Evolutionary conservation across 2,797 vertebrate genomes (phyloP).

Genomic region (Manis pentadactyla): DNA sequence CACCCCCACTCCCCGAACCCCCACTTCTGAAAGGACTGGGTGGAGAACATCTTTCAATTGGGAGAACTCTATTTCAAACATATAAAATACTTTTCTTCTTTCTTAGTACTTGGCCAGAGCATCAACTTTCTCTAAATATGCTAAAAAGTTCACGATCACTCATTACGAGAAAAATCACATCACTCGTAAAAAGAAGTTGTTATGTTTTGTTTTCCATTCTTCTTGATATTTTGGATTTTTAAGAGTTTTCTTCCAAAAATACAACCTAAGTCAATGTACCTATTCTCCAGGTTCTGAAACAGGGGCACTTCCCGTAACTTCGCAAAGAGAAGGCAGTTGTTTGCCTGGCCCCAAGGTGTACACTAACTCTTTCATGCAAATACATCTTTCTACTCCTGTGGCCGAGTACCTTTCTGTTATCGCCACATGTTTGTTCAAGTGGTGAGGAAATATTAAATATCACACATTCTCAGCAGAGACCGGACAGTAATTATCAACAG

Average conservation of each 20-base stretch:
- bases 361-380: constrained; percentile 90
- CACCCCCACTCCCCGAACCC: background rate
- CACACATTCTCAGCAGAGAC: constrained; percentile 95
- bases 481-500: constrained; percentile 96
- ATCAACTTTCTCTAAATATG: constrained; percentile 51
- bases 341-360: constrained; percentile 87
- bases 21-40: background rate
- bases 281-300: constrained; percentile 75
- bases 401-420: constrained; percentile 96
- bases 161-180: constrained; percentile 64
- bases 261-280: constrained; percentile 68
- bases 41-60: background rate
- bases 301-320: constrained; percentile 73
- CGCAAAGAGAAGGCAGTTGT: constrained; percentile 77
- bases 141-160: background rate
- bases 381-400: constrained; percentile 94
- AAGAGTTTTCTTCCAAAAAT: constrained; percentile 70
- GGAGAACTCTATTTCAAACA: constrained; percentile 26
- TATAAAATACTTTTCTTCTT: constrained; percentile 55
- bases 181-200: constrained; percentile 40
- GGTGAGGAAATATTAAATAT: constrained; percentile 99
- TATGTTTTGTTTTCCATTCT: constrained; percentile 76
- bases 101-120: constrained; percentile 45
- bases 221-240: constrained; percentile 74
- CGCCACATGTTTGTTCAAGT: constrained; percentile 98